Evolutionary conservation across 2,797 vertebrate genomes (phyloP).

Genomic region (Malurus leucopterus): DNA sequence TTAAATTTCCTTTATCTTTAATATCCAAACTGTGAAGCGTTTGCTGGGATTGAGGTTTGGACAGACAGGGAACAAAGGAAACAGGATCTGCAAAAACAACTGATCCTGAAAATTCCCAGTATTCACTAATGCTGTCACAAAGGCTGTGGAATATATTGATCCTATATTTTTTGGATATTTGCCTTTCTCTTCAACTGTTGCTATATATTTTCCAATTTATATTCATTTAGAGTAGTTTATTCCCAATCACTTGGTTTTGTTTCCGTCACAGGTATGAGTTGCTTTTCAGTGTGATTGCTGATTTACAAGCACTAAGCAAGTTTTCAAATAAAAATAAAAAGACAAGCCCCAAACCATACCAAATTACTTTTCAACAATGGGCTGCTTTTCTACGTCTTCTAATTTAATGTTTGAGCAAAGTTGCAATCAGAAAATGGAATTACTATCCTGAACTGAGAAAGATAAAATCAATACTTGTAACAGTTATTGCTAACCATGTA

Average conservation of each 20-base stretch:
- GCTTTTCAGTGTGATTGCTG: neutral
- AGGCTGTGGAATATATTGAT: neutral
- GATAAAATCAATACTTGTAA: constrained; percentile 64
- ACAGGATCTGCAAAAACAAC: neutral
- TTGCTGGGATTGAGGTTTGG: neutral
- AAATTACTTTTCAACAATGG: neutral
- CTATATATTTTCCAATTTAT: neutral
- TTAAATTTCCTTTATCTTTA: neutral
- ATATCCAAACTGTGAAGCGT: neutral
- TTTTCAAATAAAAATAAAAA: neutral
- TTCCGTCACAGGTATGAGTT: neutral
- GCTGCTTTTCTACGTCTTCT: constrained; percentile 17
- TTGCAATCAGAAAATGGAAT: constrained; percentile 50
- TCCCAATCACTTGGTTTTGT: neutral
- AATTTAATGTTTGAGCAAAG: constrained; percentile 62
- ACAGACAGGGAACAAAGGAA: neutral
- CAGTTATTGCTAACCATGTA: constrained; percentile 54
- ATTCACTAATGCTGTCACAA: neutral
- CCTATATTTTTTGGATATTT: neutral
- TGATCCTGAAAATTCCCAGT: neutral
- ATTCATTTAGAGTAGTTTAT: neutral
- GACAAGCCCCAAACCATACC: neutral
- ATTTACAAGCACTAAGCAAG: neutral
- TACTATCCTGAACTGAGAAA: constrained; percentile 39
- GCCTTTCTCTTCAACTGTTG: neutral